Evolutionary conservation across 2,113 vertebrate genomes (phyloP).

Genomic region (Pseudorectes ferrugineus): DNA sequence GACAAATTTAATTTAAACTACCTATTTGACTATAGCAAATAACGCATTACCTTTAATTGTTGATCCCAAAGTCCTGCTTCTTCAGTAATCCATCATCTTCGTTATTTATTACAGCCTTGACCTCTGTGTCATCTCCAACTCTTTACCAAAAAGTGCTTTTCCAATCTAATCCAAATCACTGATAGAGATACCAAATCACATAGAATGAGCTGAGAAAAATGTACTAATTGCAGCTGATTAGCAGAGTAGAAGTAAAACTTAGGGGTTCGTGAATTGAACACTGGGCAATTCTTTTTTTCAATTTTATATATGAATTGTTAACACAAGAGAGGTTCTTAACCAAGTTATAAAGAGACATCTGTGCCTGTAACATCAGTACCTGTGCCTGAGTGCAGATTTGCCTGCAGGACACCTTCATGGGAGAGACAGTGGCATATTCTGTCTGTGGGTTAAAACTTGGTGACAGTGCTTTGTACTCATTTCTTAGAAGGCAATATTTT

Average conservation of each 20-base stretch:
- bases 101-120: accelerated
- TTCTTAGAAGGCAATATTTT: not conserved
- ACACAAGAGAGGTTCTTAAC: not conserved
- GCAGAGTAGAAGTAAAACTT: not conserved
- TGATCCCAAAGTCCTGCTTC: not conserved
- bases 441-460: not conserved
- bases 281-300: not conserved
- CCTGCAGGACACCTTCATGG: not conserved
- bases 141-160: not conserved
- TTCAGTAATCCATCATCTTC: not conserved
- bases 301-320: not conserved
- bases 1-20: not conserved
- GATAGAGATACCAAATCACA: not conserved
- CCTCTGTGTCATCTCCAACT: not conserved
- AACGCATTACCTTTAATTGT: not conserved
- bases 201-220: not conserved
- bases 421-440: not conserved
- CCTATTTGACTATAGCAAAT: not conserved
- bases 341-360: not conserved
- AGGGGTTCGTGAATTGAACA: not conserved
- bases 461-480: not conserved
- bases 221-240: not conserved
- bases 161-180: not conserved
- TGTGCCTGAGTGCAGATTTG: not conserved
- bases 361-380: not conserved